phyloP scores from a whole-genome alignment of 2,888 invertebrate genomes.

The Oscheius sp. region DNA sequence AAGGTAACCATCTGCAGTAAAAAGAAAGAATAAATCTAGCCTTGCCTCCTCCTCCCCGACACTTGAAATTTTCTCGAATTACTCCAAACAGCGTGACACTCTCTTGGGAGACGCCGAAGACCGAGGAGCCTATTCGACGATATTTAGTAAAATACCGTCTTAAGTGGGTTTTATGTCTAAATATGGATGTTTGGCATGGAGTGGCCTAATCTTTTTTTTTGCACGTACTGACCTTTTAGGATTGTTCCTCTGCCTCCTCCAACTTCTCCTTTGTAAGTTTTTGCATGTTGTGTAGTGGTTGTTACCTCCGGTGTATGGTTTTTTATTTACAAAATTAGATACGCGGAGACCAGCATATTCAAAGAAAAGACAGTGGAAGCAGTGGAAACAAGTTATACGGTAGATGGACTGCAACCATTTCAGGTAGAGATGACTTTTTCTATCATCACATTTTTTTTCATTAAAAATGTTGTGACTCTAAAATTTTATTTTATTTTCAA shows the following conservation, averaged over 20 bases:
- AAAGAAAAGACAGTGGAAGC: constrained; percentile 44
- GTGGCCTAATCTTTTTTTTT: neutral
- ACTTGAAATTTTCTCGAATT: constrained; percentile 89
- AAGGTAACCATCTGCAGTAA: constrained; percentile 77
- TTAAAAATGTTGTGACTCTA: too few relatives aligned
- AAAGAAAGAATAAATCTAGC: constrained; percentile 75
- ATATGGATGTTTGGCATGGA: neutral
- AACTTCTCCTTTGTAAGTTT: constrained; percentile 21
- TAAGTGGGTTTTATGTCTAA: constrained; percentile 78
- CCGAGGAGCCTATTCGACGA: constrained; percentile 82
- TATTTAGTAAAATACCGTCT: constrained; percentile 96
- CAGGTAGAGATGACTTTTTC: constrained; percentile 47
- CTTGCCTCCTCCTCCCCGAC: constrained; percentile 87
- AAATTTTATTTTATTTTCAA: too few relatives aligned
- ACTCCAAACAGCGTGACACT: constrained; percentile 91
- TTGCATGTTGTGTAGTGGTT: neutral
- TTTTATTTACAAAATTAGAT: constrained; percentile 34
- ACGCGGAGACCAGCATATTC: constrained; percentile 42
- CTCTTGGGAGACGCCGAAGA: constrained; percentile 88
- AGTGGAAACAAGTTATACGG: constrained; percentile 36
- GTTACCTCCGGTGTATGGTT: neutral
- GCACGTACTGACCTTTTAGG: constrained; percentile 17
- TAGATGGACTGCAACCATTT: constrained; percentile 49
- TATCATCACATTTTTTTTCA: too few relatives aligned
- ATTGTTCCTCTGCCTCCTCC: constrained; percentile 19